Evolutionary conservation across 2,113 vertebrate genomes (phyloP).

Genomic region (Toxotes chatareus): DNA sequence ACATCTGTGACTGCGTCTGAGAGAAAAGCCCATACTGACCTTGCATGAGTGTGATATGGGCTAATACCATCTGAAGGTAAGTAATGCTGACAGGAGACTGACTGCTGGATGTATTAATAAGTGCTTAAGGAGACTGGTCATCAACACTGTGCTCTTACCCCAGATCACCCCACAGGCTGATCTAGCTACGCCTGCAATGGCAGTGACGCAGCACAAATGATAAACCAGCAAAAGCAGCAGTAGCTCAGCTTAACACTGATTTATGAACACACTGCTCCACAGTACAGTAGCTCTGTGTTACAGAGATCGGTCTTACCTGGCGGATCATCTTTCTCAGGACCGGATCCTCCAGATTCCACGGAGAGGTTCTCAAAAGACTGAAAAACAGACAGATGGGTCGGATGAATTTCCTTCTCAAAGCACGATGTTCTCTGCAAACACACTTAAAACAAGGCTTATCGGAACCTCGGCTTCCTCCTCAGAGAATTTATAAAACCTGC

Average conservation of each 20-base stretch:
- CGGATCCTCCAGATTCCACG: slow-evolving; percentile 90
- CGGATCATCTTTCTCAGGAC: slow-evolving; percentile 92
- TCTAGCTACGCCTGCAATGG: not conserved
- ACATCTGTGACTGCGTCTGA: slow-evolving; percentile 55
- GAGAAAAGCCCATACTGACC: slow-evolving; percentile 78
- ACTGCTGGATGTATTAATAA: slow-evolving; percentile 38
- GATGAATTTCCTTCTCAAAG: slow-evolving; percentile 26
- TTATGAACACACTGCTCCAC: not conserved
- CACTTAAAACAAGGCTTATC: slow-evolving; percentile 56
- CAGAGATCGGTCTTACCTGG: slow-evolving; percentile 79
- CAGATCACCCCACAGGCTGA: slow-evolving; percentile 18
- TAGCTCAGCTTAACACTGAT: not conserved
- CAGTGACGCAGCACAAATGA: not conserved
- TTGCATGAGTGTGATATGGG: slow-evolving; percentile 66
- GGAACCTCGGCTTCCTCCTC: slow-evolving; percentile 52
- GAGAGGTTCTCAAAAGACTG: slow-evolving; percentile 96
- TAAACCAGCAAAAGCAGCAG: not conserved
- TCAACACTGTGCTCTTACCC: slow-evolving; percentile 2
- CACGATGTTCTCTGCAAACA: not conserved
- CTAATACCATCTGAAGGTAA: slow-evolving; percentile 83
- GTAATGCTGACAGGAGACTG: slow-evolving; percentile 70
- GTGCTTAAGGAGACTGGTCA: slow-evolving; percentile 25
- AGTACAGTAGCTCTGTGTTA: slow-evolving; percentile 49
- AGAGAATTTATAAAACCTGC: slow-evolving; percentile 31
- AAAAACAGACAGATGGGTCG: slow-evolving; percentile 59